Conservation (phyloP, 2,888 invertebrate genomes). For the Alentia gelatinosa region DNA sequence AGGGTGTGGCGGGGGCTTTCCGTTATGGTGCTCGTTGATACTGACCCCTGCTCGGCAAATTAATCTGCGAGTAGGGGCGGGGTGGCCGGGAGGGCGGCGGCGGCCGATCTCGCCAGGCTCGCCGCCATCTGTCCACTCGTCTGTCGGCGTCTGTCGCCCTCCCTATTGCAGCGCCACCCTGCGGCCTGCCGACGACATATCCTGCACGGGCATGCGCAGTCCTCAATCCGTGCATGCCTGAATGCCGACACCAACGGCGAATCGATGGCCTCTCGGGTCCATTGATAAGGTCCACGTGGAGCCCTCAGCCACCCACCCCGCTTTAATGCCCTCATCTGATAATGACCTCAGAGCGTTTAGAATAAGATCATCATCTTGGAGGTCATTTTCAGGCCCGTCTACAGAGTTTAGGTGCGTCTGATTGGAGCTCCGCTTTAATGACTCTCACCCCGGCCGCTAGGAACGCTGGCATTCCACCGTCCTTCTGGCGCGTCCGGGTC, state of each 20-base stretch:
- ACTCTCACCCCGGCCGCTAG: not conserved
- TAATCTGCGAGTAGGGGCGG: slow-evolving; percentile 23
- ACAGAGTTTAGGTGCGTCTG: not conserved
- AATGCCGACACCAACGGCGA: not conserved
- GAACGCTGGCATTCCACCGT: not conserved
- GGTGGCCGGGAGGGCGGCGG: not conserved
- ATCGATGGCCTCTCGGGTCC: not conserved
- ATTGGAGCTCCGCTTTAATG: not conserved
- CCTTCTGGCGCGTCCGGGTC: not conserved
- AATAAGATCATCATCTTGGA: slow-evolving; percentile 19
- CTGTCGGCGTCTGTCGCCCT: slow-evolving; percentile 12
- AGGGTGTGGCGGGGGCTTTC: slow-evolving; percentile 2
- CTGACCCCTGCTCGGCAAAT: slow-evolving; percentile 38
- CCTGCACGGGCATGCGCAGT: not conserved
- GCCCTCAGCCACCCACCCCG: not conserved
- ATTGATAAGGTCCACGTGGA: not conserved
- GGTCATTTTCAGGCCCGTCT: not conserved
- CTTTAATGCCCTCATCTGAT: not conserved
- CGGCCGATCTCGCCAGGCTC: not conserved
- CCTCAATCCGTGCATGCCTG: not conserved
- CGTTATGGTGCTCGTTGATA: slow-evolving; percentile 50
- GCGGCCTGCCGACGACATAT: not conserved
- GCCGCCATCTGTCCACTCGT: slow-evolving; percentile 17
- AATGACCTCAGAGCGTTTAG: slow-evolving; percentile 34
- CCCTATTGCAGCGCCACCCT: not conserved